A percentile compares a stretch with the other conserved stretches of the same genome.
phyloP scores from a whole-genome alignment of 2,113 vertebrate species.

The Hemiscyllium ocellatum region DNA sequence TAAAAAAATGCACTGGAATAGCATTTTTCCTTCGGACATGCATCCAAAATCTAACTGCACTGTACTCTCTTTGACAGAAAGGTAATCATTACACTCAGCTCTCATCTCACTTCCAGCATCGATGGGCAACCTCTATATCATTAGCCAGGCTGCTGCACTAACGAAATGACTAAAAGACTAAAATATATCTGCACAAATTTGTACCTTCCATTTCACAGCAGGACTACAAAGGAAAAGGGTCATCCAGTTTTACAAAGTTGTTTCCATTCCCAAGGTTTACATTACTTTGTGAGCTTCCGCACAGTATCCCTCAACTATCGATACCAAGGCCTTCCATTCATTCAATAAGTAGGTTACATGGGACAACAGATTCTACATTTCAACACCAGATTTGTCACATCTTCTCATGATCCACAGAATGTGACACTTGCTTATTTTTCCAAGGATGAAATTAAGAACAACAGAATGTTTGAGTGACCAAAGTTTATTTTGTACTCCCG shows the following conservation, averaged over 20 bases:
- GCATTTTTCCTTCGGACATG: neutral
- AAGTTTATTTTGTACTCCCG: neutral
- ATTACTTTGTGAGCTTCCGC: neutral
- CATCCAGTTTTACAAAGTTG: neutral
- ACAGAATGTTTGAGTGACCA: neutral
- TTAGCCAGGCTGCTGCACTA: neutral
- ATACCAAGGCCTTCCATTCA: neutral
- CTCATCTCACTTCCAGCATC: neutral
- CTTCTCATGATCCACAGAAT: neutral
- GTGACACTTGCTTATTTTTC: neutral
- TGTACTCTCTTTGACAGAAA: neutral
- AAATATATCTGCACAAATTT: neutral
- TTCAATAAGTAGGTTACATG: neutral
- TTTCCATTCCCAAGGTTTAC: neutral
- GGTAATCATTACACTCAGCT: neutral
- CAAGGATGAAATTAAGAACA: neutral
- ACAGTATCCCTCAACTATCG: neutral
- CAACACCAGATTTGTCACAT: neutral
- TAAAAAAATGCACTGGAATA: neutral
- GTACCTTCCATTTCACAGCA: neutral
- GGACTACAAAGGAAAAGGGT: neutral
- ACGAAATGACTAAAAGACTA: neutral
- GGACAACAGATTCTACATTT: neutral
- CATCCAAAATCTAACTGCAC: neutral
- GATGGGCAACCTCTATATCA: neutral